Conservation (phyloP, 2,797 vertebrate species). For the Anolis apletophallus region DNA sequence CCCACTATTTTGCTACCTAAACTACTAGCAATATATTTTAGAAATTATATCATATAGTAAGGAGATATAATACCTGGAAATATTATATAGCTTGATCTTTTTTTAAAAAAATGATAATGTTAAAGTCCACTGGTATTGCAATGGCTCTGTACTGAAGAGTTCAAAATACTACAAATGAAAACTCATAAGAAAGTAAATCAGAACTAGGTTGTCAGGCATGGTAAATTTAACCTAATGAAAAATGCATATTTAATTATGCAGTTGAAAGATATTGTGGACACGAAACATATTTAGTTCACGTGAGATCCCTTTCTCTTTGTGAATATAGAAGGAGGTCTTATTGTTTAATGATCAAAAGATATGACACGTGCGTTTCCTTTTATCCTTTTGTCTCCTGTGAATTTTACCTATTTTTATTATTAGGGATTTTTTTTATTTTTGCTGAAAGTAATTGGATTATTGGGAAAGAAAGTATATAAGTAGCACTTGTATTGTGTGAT, state of each 20-base stretch:
- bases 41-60: slow-evolving; percentile 29
- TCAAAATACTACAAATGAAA: slow-evolving; percentile 25
- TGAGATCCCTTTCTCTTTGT: slow-evolving; percentile 43
- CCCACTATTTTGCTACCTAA: not conserved
- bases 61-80: too few relatives aligned
- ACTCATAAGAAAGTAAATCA: slow-evolving; percentile 31
- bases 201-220: slow-evolving; percentile 2
- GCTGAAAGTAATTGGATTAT: slow-evolving; percentile 37
- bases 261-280: not conserved
- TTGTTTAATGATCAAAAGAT: not conserved
- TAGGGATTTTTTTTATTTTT: slow-evolving; percentile 14
- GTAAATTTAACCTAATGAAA: slow-evolving; percentile 22
- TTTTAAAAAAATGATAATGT: slow-evolving; percentile 10
- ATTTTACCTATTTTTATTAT: slow-evolving; percentile 15
- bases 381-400: slow-evolving; percentile 38
- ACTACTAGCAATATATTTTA: slow-evolving; percentile 15
- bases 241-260: slow-evolving; percentile 42
- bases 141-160: not conserved
- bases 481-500: not conserved
- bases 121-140: slow-evolving; percentile 19
- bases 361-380: not conserved
- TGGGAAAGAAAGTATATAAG: not conserved
- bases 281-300: slow-evolving; percentile 25
- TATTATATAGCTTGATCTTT: slow-evolving; percentile 38
- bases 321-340: slow-evolving; percentile 9